Evolutionary conservation across 1,140 invertebrate species (phyloP).

Genomic region (Telenomus remus): DNA sequence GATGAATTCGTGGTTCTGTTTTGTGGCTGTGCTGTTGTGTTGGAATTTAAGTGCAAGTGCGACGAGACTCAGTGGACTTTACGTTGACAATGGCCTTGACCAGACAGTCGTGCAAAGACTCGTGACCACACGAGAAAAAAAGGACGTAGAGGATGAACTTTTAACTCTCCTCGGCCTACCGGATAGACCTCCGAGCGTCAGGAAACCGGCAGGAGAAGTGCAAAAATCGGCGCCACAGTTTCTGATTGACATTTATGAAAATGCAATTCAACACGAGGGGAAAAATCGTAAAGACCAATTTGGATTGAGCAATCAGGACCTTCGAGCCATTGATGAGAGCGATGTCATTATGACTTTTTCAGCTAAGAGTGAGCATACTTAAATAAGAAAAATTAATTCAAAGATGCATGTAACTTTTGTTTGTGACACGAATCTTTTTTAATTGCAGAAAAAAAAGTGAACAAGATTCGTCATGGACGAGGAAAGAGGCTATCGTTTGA

Average conservation of each 20-base stretch:
- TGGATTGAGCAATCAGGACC: slow-evolving; percentile 85
- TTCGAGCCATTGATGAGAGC: slow-evolving; percentile 88
- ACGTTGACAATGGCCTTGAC: slow-evolving; percentile 90
- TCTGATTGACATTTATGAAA: slow-evolving; percentile 90
- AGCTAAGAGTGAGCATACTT: slow-evolving; percentile 83
- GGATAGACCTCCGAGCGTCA: slow-evolving; percentile 81
- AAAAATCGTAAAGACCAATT: slow-evolving; percentile 74
- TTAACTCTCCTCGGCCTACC: slow-evolving; percentile 89
- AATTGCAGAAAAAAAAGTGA: slow-evolving; percentile 66
- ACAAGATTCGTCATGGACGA: slow-evolving; percentile 85
- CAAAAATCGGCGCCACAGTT: slow-evolving; percentile 90
- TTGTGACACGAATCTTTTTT: too few species aligned
- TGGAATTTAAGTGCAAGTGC: not conserved
- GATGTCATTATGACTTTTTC: slow-evolving; percentile 96
- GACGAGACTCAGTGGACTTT: slow-evolving; percentile 78
- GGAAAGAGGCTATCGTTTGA: slow-evolving; percentile 95
- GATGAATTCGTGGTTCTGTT: slow-evolving; percentile 16
- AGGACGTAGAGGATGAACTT: slow-evolving; percentile 91
- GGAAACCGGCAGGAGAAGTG: slow-evolving; percentile 73
- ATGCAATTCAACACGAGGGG: slow-evolving; percentile 74
- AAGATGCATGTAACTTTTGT: too few species aligned
- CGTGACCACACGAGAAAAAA: slow-evolving; percentile 84
- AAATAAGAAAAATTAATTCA: too few species aligned
- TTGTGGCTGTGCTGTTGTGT: slow-evolving; percentile 1
- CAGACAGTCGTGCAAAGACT: slow-evolving; percentile 88